Evolutionary conservation across 2,113 vertebrate genomes (phyloP).

Genomic region (Dicrurus megarhynchus): DNA sequence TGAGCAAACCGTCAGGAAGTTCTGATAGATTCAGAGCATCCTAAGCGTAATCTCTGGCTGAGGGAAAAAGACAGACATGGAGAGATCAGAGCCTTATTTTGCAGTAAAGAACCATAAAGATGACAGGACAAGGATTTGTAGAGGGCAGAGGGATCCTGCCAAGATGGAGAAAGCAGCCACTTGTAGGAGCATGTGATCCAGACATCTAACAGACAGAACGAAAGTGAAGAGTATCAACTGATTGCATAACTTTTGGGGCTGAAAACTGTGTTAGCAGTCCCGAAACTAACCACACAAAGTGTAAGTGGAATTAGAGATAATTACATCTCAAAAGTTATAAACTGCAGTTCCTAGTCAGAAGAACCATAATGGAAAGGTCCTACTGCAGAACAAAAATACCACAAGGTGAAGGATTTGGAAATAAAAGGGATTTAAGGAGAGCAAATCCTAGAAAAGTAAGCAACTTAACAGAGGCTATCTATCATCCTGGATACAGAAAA

Average conservation of each 20-base stretch:
- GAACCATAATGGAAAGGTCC: neutral
- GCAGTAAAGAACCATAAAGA: neutral
- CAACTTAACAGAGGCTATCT: neutral
- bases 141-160: neutral
- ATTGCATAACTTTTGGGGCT: neutral
- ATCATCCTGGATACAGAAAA: neutral
- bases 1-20: neutral
- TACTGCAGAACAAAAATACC: neutral
- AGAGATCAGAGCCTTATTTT: neutral
- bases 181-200: neutral
- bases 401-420: neutral
- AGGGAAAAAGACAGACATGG: neutral
- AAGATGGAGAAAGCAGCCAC: neutral
- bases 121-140: neutral
- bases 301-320: neutral
- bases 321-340: neutral
- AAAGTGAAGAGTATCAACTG: neutral
- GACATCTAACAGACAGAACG: accelerated
- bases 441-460: neutral
- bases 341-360: neutral
- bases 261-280: neutral
- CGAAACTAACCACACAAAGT: neutral
- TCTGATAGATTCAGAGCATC: neutral
- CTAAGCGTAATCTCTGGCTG: neutral
- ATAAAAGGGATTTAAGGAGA: neutral